Percentiles rank a stretch among this genome's conserved stretches.
phyloP scores from a whole-genome alignment of 2,797 vertebrate species.

The Onychomys torridus region DNA sequence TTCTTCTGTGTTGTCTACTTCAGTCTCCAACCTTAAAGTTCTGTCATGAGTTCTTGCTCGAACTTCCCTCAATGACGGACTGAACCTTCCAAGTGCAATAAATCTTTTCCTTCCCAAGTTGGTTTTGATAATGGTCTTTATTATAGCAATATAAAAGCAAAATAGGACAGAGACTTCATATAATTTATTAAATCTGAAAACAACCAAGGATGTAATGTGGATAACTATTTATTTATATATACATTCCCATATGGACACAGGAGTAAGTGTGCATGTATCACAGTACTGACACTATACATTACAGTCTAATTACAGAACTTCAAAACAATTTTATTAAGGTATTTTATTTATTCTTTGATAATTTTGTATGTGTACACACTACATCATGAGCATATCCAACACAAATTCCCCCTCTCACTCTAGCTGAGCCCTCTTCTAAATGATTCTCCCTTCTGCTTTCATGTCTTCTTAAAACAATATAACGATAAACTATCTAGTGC shows the following conservation, averaged over 20 bases:
- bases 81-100: background rate
- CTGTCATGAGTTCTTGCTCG: background rate
- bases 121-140: too few relatives aligned
- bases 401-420: background rate
- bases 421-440: too few relatives aligned
- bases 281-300: background rate
- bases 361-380: background rate
- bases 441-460: too few relatives aligned
- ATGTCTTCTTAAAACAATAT: background rate
- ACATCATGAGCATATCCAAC: background rate
- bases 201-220: background rate
- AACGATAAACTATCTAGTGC: background rate
- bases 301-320: background rate
- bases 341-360: background rate
- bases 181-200: background rate
- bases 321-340: background rate
- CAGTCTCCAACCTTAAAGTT: background rate
- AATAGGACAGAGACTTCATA: background rate
- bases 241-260: background rate
- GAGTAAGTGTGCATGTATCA: background rate
- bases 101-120: background rate
- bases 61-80: background rate
- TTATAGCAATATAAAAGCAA: background rate
- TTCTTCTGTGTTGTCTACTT: background rate
- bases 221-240: background rate